Evolutionary conservation across 2,113 vertebrate genomes (phyloP), one percentile per base, ranked within the genome.

Genomic region (Salvator merianae): DNA sequence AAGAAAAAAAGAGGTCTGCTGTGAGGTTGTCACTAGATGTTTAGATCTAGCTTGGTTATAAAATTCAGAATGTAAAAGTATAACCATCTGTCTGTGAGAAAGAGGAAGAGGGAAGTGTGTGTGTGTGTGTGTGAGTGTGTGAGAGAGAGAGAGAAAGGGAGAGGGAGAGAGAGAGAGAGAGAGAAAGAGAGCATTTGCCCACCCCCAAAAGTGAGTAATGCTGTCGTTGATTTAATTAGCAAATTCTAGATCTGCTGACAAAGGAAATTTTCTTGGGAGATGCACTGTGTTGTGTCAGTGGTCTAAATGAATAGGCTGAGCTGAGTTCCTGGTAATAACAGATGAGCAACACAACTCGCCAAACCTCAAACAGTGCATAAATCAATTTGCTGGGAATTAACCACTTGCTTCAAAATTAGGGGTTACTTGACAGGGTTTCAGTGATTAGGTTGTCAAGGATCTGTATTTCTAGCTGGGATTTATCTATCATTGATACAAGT

Each of bases 161-260:
- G 32, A 9, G 16, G 75, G 26, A 14, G 22, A 40, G 22, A 50
- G 47, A 50, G 47, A 50, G 55, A 59, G 62, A 32, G 38, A n/a
- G 26, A 68, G 16, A 6, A 36, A 47, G 28, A 20, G n/a, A 75
- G 13, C 6, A 79, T 9, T 83, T 92, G 87, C 40, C 80, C 86
- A 91, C 86, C 87, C 91, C 82, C 84, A 28, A 38, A 95, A 95
- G 92, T 96, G 96, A 96, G 93, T 96, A 95, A 96, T 95, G 95
- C 92, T 95, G 93, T 92, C 18, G 88, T 94, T 96, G 95, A 97
- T 96, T 97, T 96, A 96, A 96, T 97, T 96, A 97, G 95, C 94
- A 95, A 95, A 96, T 95, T 93, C 95, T 92, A 91, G 95, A 96
- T 96, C 94, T 96, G 96, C 96, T 96, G 96, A 96, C 95, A 94